Percentiles rank a stretch among this genome's conserved stretches.
These are phyloP conservation scores for Brachynemurus nebulosus DNA, from an alignment of 2,888 invertebrate species.

Conservation along the genomic window DNA sequence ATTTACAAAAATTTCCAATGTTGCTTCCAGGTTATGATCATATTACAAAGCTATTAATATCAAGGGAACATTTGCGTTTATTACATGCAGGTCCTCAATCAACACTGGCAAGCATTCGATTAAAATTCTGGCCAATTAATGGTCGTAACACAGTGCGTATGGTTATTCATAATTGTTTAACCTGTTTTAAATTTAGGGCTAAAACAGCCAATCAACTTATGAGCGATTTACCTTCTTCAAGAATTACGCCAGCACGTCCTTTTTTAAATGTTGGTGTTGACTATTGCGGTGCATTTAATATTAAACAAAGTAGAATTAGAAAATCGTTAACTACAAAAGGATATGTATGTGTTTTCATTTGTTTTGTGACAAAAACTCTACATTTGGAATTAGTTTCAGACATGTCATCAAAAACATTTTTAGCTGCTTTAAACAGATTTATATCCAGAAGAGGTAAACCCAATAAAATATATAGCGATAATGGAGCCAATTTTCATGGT, in stretches of 20 bases:
- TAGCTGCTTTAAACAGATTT: too few species aligned
- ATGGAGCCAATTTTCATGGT: too few species aligned
- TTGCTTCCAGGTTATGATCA: not conserved
- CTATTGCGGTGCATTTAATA: not conserved
- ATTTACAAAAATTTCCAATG: not conserved
- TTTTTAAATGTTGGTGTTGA: constrained; percentile 2
- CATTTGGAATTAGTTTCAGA: too few species aligned
- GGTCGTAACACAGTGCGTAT: not conserved
- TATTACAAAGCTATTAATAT: not conserved
- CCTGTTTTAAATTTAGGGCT: not conserved
- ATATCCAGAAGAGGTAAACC: too few species aligned
- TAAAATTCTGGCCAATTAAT: not conserved
- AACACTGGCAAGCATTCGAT: not conserved
- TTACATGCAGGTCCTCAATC: not conserved
- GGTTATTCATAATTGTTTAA: not conserved
- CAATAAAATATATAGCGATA: too few species aligned
- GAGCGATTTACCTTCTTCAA: not conserved
- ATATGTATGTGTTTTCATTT: constrained; percentile 11
- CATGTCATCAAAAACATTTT: too few species aligned
- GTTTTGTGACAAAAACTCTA: constrained; percentile 7
- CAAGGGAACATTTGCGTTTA: not conserved
- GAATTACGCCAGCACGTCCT: not conserved
- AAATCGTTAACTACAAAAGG: constrained; percentile 2
- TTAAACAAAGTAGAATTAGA: not conserved
- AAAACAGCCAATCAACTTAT: not conserved